Evolutionary conservation across 2,113 vertebrate genomes (phyloP), one percentile per base, ranked within the genome.

Genomic region (Phrynosoma platyrhinos): DNA sequence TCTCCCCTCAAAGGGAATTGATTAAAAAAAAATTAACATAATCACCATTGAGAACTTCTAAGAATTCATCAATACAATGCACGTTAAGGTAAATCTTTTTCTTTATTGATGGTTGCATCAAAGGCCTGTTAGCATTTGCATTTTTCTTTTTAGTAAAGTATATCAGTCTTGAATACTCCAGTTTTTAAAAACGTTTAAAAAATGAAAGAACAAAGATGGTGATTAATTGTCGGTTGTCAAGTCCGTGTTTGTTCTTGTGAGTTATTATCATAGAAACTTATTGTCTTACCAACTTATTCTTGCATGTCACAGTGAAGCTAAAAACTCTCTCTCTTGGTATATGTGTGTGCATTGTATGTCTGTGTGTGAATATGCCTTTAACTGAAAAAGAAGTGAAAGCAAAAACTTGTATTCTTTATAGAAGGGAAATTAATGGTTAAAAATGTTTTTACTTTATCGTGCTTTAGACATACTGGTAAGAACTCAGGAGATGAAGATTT

Each of bases 21-120:
- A 92, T 93, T 40, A 86, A 95, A 93, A 95, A 93, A 94, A 91
- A 88, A 89, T 93, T 91, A 93, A 88, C 13, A 0, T 87, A 64
- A 13, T 87, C 91, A 74, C 78, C n/a, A 66, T 84, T 85, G 90
- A 92, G 79, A 32, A 21, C 64, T 83, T 88, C 64, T 84, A 86
- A 90, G 77, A 87, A 91, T 83, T 82, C 47, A 82, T 90, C 86
- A 92, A 69, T 89, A 82, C 85, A 86, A n/a, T 53, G 53, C 62
- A 40, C 83, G 25, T 86, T 93, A 88, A 93, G 74, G 79, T 89
- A 86, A 88, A 91, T 91, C 5, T 89, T 92, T 88, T 84, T 85
- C 85, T 80, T 6, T 91, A 83, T 87, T 91, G 91, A 85, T 90
- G 80, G 9, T 58, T 66, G 89, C 88, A 89, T 89, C 25, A 92